Base-by-base conservation (phyloP, 2,113 vertebrate species). In the Chelonoidis abingdonii region DNA sequence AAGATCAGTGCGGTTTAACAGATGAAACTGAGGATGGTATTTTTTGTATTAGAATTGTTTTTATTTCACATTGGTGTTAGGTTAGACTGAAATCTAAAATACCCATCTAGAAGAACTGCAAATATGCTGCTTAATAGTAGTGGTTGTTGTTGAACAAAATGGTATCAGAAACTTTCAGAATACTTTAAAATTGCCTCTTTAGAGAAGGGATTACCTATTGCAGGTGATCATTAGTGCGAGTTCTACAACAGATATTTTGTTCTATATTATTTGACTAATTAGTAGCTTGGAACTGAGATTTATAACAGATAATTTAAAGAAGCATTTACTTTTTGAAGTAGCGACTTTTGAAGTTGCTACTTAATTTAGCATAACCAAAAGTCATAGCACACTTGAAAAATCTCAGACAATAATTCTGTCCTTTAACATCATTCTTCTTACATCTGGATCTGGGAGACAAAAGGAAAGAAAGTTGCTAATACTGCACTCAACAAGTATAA, bases 401-500 rank as follows among this genome's bases (percentile, higher is more conserved):
- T 53, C 31, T 53, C 17, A n/a, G 49, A 80, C 31, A 80, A 11
- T n/a, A 31, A 19, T 10, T 22, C 29, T 62, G 38, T 10, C n/a
- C 65, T 72, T 72, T 38, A 52, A 22, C 49, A n/a, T 22, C 49
- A n/a, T 52, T 80, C 54, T 44, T 38, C n/a, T 59, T 57, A 47
- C 8, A 11, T 13, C 25, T 29, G 38, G 54, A 11, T 13, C 25
- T 29, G 38, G 81, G 81, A 59, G 49, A 53, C 19, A 80, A 80
- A 52, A 52, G 29, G 79, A 80, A 83, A 27, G 92, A 96, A 76
- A 80, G 88, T 92, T 87, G 62, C 86, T 1, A 84, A 75, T 8
- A 31, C 88, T 93, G 54, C 94, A 83, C 76, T 95, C 94, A 87
- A 62, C 38, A 90, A 92, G 91, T 86, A 95, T 93, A 95, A 96